Conservation (phyloP, 1,140 invertebrate genomes). For the Melipona quadrifasciata region DNA sequence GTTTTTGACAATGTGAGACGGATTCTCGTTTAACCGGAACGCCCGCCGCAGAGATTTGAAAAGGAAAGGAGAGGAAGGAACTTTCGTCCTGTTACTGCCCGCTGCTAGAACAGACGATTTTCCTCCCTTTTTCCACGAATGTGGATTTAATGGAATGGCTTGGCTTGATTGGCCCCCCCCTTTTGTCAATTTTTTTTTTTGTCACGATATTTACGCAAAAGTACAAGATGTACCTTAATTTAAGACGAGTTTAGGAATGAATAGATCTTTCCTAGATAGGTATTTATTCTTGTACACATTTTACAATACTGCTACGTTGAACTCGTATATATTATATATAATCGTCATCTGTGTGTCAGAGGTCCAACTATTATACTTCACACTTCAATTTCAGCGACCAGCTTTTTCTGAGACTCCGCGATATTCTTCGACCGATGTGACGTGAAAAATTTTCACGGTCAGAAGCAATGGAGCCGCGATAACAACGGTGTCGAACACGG, state of each 20-base stretch:
- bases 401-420: not conserved
- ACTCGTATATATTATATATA: too few relatives aligned
- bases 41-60: not conserved
- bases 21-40: not conserved
- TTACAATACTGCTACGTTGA: too few relatives aligned
- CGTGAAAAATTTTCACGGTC: constrained; percentile 1
- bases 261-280: too few relatives aligned
- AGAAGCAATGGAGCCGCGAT: constrained; percentile 27
- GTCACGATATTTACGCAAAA: not conserved
- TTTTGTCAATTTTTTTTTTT: too few relatives aligned
- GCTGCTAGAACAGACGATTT: not conserved
- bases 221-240: too few relatives aligned
- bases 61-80: not conserved
- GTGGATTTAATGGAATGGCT: not conserved
- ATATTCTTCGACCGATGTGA: not conserved
- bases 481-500: constrained; percentile 47
- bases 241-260: not conserved
- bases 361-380: too few relatives aligned
- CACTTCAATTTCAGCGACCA: not conserved
- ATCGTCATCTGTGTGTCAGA: too few relatives aligned
- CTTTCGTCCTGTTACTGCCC: not conserved
- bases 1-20: not conserved
- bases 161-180: too few relatives aligned
- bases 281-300: too few relatives aligned
- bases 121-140: not conserved